Base-by-base conservation (phyloP, 2,797 vertebrate species). In the Tapera naevia region DNA sequence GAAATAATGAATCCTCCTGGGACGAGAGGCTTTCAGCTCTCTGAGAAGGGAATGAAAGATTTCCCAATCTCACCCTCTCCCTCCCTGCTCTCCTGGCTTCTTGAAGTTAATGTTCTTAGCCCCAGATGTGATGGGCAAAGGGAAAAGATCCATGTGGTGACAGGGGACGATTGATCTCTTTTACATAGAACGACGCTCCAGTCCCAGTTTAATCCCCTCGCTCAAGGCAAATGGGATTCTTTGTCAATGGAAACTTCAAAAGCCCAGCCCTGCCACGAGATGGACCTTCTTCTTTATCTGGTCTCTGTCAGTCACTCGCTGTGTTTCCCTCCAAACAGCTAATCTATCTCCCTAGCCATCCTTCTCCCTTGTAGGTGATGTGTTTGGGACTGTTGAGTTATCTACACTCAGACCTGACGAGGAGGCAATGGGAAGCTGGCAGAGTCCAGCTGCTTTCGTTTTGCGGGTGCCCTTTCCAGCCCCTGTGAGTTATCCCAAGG, bases 191-290 rank as follows among this genome's bases (percentile, higher is more conserved):
- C 1, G 46, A 93, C 5, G 84, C 88, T 87, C 78, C 89, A 92
- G 96, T 96, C 93, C 94, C 94, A 79, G 93, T 96, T 97, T 97
- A 97, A 97, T 98, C 97, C 96, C 94, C 86, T 95, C 1, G 24
- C 94, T 97, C 91, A 81, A 96, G 95, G 97, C 95, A 97, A 97
- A 97, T 97, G 96, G 92, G 95, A 94, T 96, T 97, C 95, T 97
- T 97, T 97, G 97, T 97, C 96, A 96, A 94, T 96, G 97, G 91
- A 97, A 97, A 95, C 95, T 97, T 97, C 94, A 96, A 97, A 97
- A 93, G 90, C 90, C 83, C 11, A 1, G 88, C 82, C 93, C 95
- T 90, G 93, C 96, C 32, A 19, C 1, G 92, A 96, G 82, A 94
- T 91, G 95, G 93, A 91, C 95, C 93, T 91, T 95, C 93, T 96